A percentile compares a stretch with the other conserved stretches of the same genome.
Conservation (phyloP, 2,113 vertebrate species). For the Varanus komodoensis region DNA sequence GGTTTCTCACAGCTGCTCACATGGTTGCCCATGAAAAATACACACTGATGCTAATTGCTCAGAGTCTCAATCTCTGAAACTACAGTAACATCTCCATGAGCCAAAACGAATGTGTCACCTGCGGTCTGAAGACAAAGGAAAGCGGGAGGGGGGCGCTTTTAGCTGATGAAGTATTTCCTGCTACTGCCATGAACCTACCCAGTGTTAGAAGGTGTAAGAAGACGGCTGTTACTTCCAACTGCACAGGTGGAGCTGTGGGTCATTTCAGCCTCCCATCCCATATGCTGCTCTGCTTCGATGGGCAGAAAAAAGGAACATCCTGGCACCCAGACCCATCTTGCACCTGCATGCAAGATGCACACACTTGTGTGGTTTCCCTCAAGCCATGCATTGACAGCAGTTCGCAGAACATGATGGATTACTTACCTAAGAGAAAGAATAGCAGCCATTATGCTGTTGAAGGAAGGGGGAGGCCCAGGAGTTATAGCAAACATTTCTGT, state of each 20-base stretch:
- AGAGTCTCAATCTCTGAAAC: constrained; percentile 3
- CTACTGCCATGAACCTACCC: not conserved
- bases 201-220: not conserved
- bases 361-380: not conserved
- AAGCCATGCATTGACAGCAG: not conserved
- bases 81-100: constrained; percentile 1
- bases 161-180: not conserved
- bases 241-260: not conserved
- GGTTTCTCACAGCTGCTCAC: constrained; percentile 5
- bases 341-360: not conserved
- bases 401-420: constrained; percentile 10
- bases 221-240: not conserved
- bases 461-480: not conserved
- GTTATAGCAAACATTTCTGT: not conserved
- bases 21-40: not conserved
- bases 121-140: not conserved
- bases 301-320: not conserved
- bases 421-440: not conserved
- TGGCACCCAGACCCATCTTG: not conserved
- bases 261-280: not conserved
- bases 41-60: constrained; percentile 13
- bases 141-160: not conserved
- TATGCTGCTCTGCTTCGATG: constrained; percentile 7
- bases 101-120: not conserved
- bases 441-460: not conserved